Base-by-base conservation (phyloP, 2,113 vertebrate genomes). In the Mustela nigripes region DNA sequence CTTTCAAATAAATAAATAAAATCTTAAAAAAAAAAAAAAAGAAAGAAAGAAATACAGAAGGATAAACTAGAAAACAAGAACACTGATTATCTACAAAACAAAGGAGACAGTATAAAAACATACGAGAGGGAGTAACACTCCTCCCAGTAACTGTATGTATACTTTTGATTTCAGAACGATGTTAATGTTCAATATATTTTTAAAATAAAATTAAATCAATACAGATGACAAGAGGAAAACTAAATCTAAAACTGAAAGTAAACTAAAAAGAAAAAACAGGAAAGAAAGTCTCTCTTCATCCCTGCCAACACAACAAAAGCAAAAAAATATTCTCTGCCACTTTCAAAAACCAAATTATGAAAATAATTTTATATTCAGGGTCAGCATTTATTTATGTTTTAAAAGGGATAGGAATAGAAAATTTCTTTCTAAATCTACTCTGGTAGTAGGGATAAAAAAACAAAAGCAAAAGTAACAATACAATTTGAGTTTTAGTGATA, bases 311-410 rank as follows among this genome's bases (percentile, higher is more conserved):
- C 4, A 95, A 80, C 0, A 82, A 50, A 87, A 62, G 4, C 6
- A n/a, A 58, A 22, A 86, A 80, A 11, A 73, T 80, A 67, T 67
- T 31, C 24, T 74, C 76, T 18, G 19, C 31, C 53, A 50, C 7
- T 82, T 91, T 89, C 53, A 95, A 69, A 93, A 15, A 80, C 65
- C 15, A 74, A 63, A 60, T 48, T 94, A 90, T 11, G 9, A 88
- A 89, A 93, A 84, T 0, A 21, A 76, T 60, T 16, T 80, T 22
- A 39, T 31, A 4, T 36, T n/a, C 71, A 16, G 11, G 39, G 26
- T 76, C 24, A 69, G 4, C 6, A 76, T 88, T 80, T 71, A 5
- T 73, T 95, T 93, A 71, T 94, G 7, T 82, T 89, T 95, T 7
- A 0, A 18, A 60, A 94, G 19, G 4, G 3, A 73, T 5, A 82